Evolutionary conservation across 2,888 invertebrate species (phyloP).

Genomic region (Palloptera scutellata): DNA sequence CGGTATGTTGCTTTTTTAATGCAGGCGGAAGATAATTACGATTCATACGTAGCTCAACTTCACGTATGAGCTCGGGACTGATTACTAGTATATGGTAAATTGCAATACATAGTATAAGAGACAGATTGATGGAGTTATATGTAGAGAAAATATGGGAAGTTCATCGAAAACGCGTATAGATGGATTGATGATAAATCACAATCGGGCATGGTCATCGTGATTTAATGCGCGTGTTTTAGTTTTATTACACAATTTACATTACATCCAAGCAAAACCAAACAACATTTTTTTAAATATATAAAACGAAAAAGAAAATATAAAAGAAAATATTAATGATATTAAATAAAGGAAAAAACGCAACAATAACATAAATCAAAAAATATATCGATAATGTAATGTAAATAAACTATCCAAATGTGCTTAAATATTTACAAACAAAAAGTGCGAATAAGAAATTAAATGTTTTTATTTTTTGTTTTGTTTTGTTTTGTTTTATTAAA

Average conservation of each 20-base stretch:
- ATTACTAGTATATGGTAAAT: slow-evolving; percentile 70
- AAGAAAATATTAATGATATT: slow-evolving; percentile 38
- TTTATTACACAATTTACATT: slow-evolving; percentile 47
- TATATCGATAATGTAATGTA: slow-evolving; percentile 16
- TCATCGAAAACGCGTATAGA: slow-evolving; percentile 4
- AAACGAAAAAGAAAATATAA: slow-evolving; percentile 43
- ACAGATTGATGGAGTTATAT: not conserved
- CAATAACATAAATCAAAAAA: slow-evolving; percentile 22
- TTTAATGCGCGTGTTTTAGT: slow-evolving; percentile 23
- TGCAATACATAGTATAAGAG: not conserved
- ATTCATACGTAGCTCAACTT: slow-evolving; percentile 89
- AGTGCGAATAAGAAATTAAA: slow-evolving; percentile 4
- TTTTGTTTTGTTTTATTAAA: not conserved
- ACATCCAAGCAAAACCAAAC: slow-evolving; percentile 49
- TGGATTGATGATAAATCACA: not conserved
- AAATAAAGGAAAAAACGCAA: slow-evolving; percentile 41
- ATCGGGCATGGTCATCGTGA: slow-evolving; percentile 10
- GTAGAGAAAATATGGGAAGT: not conserved
- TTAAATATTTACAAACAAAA: slow-evolving; percentile 13
- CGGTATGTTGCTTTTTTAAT: slow-evolving; percentile 66
- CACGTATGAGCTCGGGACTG: slow-evolving; percentile 87
- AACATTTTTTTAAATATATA: slow-evolving; percentile 38
- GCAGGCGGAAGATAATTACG: slow-evolving; percentile 80
- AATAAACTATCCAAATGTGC: slow-evolving; percentile 14
- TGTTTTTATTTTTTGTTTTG: no score